Evolutionary conservation across 2,888 invertebrate species (phyloP).

Genomic region (Aleiodes testaceus): DNA sequence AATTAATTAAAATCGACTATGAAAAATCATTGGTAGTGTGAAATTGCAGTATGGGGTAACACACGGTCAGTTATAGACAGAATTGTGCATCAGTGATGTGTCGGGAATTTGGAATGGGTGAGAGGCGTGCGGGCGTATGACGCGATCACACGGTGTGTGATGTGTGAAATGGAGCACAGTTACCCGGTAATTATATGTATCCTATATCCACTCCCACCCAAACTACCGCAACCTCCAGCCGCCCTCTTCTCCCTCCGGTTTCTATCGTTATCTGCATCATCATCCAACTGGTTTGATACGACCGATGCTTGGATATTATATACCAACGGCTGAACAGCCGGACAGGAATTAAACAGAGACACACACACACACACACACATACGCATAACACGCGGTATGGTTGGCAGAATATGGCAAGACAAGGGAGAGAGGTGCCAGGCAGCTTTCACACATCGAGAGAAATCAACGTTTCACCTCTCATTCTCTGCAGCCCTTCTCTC

Average conservation of each 20-base stretch:
- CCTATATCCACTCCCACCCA: slow-evolving; percentile 44
- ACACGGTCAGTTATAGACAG: slow-evolving; percentile 32
- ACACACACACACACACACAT: background rate
- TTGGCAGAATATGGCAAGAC: slow-evolving; percentile 34
- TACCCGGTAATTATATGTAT: slow-evolving; percentile 54
- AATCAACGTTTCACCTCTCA: slow-evolving; percentile 29
- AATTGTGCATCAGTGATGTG: slow-evolving; percentile 32
- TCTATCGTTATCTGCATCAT: slow-evolving; percentile 22
- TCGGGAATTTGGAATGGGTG: slow-evolving; percentile 24
- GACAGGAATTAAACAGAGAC: slow-evolving; percentile 36
- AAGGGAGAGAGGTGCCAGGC: slow-evolving; percentile 45
- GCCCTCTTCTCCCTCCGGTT: slow-evolving; percentile 35
- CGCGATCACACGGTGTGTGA: slow-evolving; percentile 68
- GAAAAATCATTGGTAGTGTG: slow-evolving; percentile 25
- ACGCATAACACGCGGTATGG: slow-evolving; percentile 20
- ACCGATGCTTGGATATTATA: slow-evolving; percentile 37
- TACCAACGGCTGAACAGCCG: slow-evolving; percentile 36
- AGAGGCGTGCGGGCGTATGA: slow-evolving; percentile 51
- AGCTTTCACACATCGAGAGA: slow-evolving; percentile 59
- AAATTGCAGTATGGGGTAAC: slow-evolving; percentile 15
- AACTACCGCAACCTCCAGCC: slow-evolving; percentile 37
- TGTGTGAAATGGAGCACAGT: slow-evolving; percentile 67
- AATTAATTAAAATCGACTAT: background rate
- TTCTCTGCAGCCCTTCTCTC: slow-evolving; percentile 47
- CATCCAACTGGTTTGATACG: slow-evolving; percentile 33